These are phyloP conservation scores for Hyperoplus immaculatus DNA, from an alignment of 2,797 vertebrate species.

Conservation along the genomic window DNA sequence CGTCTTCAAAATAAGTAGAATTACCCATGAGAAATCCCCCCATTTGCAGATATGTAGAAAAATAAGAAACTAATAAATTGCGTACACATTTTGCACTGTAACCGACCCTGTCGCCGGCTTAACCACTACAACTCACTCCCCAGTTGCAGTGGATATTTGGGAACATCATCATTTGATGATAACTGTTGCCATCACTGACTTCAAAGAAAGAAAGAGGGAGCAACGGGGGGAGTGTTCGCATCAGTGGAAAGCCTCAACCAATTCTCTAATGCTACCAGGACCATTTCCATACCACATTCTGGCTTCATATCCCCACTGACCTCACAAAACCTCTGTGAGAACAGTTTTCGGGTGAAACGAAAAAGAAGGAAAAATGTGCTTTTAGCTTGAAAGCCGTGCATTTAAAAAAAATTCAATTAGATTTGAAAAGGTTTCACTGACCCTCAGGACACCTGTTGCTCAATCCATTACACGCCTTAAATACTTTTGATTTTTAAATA, in stretches of 20 bases:
- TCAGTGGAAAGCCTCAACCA: constrained; percentile 71
- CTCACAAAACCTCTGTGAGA: constrained; percentile 69
- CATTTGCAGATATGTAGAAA: constrained; percentile 25
- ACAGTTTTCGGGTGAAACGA: constrained; percentile 52
- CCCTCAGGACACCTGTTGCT: constrained; percentile 21
- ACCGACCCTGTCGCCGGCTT: constrained; percentile 15
- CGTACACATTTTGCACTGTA: constrained; percentile 22
- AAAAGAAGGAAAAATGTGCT: constrained; percentile 38
- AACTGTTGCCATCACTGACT: constrained; percentile 71
- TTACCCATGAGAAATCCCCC: background rate
- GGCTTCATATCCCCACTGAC: constrained; percentile 59
- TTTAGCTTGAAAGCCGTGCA: constrained; percentile 24
- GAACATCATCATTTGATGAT: constrained; percentile 74
- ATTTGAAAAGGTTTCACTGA: constrained; percentile 26
- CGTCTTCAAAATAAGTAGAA: constrained; percentile 16
- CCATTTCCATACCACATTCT: constrained; percentile 74
- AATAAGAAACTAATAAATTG: constrained; percentile 16
- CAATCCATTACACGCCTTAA: constrained; percentile 25
- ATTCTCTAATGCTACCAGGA: constrained; percentile 69
- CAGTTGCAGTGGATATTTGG: constrained; percentile 44
- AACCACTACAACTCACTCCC: constrained; percentile 26
- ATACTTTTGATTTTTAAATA: constrained; percentile 10
- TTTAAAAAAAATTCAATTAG: constrained; percentile 42
- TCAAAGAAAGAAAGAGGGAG: constrained; percentile 71
- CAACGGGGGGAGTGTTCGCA: constrained; percentile 54